Conservation (phyloP, 2,113 vertebrate genomes). For the Gnathonemus echidnorhynchus region DNA sequence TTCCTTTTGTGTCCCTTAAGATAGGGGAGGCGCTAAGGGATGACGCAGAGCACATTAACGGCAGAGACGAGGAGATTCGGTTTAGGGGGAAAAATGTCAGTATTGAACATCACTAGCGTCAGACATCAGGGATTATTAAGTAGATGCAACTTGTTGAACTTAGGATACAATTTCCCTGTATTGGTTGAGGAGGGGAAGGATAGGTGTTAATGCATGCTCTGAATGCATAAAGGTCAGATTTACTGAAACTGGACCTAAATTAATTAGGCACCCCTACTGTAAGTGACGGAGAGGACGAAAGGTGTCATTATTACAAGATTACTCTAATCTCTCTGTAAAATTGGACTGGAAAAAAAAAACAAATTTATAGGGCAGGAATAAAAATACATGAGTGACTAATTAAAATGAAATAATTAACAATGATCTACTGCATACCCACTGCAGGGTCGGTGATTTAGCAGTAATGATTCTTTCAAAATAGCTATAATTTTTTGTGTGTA, state of each 20-base stretch:
- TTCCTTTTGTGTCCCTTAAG: conserved; percentile 6
- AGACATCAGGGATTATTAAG: conserved; percentile 23
- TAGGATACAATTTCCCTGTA: conserved; percentile 9
- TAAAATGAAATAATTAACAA: not conserved
- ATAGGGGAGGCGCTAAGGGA: conserved; percentile 14
- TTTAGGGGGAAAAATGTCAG: not conserved
- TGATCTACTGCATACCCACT: not conserved
- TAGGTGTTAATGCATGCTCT: conserved; percentile 27
- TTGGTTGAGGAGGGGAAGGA: conserved; percentile 23
- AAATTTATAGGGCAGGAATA: not conserved
- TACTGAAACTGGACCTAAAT: conserved; percentile 13
- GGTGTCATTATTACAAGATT: not conserved
- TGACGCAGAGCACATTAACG: conserved; percentile 5
- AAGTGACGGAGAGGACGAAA: not conserved
- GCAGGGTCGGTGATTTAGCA: not conserved
- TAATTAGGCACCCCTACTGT: conserved; percentile 4
- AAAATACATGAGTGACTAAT: not conserved
- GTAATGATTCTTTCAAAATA: not conserved
- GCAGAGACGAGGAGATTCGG: not conserved
- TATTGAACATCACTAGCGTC: conserved; percentile 17
- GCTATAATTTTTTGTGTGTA: not conserved
- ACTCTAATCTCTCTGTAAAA: not conserved
- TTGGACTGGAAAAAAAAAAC: not conserved
- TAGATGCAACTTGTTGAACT: conserved; percentile 11
- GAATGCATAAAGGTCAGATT: not conserved